These are phyloP conservation scores for Tiliacea citrago DNA, from an alignment of 2,888 invertebrate species.

Conservation along the genomic window DNA sequence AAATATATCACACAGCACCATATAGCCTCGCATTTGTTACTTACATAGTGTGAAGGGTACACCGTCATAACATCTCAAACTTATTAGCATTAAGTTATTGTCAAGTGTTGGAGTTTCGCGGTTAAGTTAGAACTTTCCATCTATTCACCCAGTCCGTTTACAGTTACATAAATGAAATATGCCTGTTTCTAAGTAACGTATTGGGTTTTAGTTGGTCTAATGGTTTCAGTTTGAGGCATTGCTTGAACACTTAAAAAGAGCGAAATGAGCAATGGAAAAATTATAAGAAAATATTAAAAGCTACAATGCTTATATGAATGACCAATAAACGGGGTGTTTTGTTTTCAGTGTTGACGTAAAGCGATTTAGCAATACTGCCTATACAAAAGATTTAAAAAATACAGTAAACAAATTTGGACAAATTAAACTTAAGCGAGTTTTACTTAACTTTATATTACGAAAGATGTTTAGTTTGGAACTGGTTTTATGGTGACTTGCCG, in stretches of 20 bases:
- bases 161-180: conserved; percentile 48
- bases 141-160: conserved; percentile 48
- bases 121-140: conserved; percentile 47
- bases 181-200: conserved; percentile 21
- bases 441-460: no score
- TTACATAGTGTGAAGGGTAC: neutral
- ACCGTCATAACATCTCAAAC: conserved; percentile 49
- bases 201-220: neutral
- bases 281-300: no score
- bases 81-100: conserved; percentile 65
- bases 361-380: no score
- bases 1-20: no score
- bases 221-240: neutral
- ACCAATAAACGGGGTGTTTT: no score
- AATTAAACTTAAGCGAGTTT: no score
- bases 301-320: no score
- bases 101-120: conserved; percentile 61
- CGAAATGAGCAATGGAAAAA: neutral
- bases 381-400: no score
- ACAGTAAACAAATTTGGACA: no score
- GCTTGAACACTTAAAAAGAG: neutral
- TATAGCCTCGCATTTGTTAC: neutral
- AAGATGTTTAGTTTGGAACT: no score
- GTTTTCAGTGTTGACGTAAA: no score
- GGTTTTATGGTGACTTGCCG: no score